Base-by-base conservation (phyloP, 2,797 vertebrate genomes). In the Sebastes iracundus region DNA sequence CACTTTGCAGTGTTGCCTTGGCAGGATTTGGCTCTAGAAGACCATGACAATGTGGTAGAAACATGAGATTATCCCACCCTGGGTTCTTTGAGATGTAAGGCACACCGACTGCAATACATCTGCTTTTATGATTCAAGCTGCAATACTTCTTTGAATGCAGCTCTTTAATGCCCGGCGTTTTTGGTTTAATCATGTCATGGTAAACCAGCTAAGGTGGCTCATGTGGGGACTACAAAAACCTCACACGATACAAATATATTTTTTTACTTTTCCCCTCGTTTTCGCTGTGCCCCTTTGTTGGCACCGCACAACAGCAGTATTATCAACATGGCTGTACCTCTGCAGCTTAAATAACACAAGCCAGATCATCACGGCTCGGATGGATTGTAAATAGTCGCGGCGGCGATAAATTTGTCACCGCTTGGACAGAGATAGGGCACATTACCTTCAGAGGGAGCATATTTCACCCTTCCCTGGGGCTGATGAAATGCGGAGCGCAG, bases 381-480 rank as follows among this genome's bases (percentile, higher is more conserved):
- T 82, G 88, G 92, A 93, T 94, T 93, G 94, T 95, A 95, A 95
- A 95, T 94, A 92, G 90, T 83, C 66, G 63, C 88, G 85, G 80
- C 74, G 86, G 86, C 74, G 77, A 96, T 94, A 95, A 93, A 96
- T 95, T 92, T 93, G 91, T 90, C 93, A 88, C 78, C 59, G 76
- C 87, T 70, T 73, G 86, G 92, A 94, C 93, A 90, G 92, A 94
- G 94, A 95, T 94, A 90, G 95, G 93, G 93, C 92, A 91, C 93
- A 94, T 95, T 95, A 94, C 91, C 93, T 95, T 95, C 94, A 91
- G 90, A 88, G 75, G 88, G 84, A 89, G 88, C 88, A 94, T 95
- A 95, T 95, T 94, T 96, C 94, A 95, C 87, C 87, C 85, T 85
- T 93, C 90, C 92, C 89, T 77, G 69, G 89, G 93, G 91, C 91